Conservation (phyloP, 2,113 vertebrate species). For the Erythrocercus mccallii region DNA sequence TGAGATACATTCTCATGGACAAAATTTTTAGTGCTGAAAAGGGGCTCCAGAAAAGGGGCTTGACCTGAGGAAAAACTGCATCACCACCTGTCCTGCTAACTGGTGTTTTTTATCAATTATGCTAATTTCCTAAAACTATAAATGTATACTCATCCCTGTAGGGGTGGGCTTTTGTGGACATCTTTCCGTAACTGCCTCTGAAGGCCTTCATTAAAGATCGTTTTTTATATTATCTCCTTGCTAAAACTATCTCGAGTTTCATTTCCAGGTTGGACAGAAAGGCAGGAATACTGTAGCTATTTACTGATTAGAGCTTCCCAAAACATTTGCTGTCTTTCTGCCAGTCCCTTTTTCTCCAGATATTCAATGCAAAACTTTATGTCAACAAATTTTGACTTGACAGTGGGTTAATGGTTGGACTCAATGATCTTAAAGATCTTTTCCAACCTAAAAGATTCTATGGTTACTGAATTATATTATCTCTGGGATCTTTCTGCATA, state of each 20-base stretch:
- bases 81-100: neutral
- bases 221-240: neutral
- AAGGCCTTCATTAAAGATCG: neutral
- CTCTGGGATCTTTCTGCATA: neutral
- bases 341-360: neutral
- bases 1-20: neutral
- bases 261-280: neutral
- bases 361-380: neutral
- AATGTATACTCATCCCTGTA: neutral
- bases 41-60: neutral
- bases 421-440: neutral
- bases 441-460: neutral
- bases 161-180: neutral
- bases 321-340: neutral
- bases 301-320: neutral
- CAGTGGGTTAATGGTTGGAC: neutral
- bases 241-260: neutral
- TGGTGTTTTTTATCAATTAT: neutral
- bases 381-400: neutral
- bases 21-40: neutral
- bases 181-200: neutral
- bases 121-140: neutral
- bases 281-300: neutral
- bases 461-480: neutral
- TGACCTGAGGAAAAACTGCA: neutral